A percentile compares a stretch with the other conserved stretches of the same genome.
Conservation (phyloP, 2,797 vertebrate genomes). For the Mormyrops boulengeri region DNA sequence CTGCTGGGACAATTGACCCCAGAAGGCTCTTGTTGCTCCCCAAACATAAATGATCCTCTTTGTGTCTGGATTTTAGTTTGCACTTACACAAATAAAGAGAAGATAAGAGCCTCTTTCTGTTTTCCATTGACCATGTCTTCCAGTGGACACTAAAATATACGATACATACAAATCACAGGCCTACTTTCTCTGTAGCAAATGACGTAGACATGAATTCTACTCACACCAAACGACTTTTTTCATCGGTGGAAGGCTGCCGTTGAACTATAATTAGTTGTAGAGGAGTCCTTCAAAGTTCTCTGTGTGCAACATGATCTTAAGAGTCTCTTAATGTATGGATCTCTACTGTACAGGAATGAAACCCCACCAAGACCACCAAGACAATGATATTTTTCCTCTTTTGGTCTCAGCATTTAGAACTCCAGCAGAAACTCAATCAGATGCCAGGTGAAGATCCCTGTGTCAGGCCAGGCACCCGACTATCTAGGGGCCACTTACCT, state of each 20-base stretch:
- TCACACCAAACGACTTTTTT: background rate
- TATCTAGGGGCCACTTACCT: constrained; percentile 7
- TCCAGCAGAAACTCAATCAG: background rate
- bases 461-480: background rate
- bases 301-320: constrained; percentile 34
- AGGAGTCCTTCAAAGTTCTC: constrained; percentile 28
- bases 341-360: constrained; percentile 2
- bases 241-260: constrained; percentile 20
- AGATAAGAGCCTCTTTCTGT: background rate
- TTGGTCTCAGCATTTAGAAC: background rate
- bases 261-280: constrained; percentile 39
- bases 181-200: constrained; percentile 8
- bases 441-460: background rate
- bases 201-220: background rate
- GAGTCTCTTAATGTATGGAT: constrained; percentile 19
- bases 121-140: background rate
- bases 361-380: background rate
- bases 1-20: constrained; percentile 14
- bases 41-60: constrained; percentile 14
- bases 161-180: background rate
- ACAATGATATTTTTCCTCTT: background rate
- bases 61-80: background rate
- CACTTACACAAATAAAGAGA: background rate
- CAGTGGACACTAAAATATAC: background rate
- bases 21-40: constrained; percentile 5